Evolutionary conservation across 1,140 invertebrate genomes (phyloP).

Genomic region (Varroa destructor): DNA sequence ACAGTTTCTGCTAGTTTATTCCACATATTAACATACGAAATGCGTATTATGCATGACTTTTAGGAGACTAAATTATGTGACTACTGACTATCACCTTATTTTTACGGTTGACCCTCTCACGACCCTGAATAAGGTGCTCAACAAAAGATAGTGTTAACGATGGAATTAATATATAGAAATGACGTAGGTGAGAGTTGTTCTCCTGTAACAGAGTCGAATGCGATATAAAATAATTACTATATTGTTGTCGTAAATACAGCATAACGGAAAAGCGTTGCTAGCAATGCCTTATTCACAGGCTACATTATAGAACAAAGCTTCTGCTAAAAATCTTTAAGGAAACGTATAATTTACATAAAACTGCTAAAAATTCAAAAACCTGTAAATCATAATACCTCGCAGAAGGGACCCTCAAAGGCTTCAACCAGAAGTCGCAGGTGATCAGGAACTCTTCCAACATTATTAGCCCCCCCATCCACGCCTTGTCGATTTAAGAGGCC

Average conservation of each 20-base stretch:
- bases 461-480: neutral
- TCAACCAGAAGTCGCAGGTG: neutral
- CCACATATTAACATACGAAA: too few species aligned
- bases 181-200: neutral
- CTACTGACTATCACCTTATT: constrained; percentile 46
- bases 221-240: neutral
- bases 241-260: neutral
- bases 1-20: too few species aligned
- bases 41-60: too few species aligned
- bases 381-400: neutral
- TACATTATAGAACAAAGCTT: too few species aligned
- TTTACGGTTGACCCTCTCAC: constrained; percentile 76
- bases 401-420: constrained; percentile 9
- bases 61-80: too few species aligned
- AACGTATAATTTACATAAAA: too few species aligned
- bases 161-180: constrained; percentile 3
- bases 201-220: constrained; percentile 3
- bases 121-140: constrained; percentile 76
- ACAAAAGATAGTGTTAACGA: constrained; percentile 72
- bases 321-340: too few species aligned
- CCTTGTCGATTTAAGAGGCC: constrained; percentile 11
- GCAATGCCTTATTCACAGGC: too few species aligned
- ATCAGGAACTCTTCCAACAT: neutral
- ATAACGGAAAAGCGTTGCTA: too few species aligned
- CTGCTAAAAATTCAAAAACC: too few species aligned